Percentiles rank a stretch among this genome's conserved stretches.
Evolutionary conservation across 2,888 invertebrate species (phyloP).

Genomic region (Micropterix aruncella): DNA sequence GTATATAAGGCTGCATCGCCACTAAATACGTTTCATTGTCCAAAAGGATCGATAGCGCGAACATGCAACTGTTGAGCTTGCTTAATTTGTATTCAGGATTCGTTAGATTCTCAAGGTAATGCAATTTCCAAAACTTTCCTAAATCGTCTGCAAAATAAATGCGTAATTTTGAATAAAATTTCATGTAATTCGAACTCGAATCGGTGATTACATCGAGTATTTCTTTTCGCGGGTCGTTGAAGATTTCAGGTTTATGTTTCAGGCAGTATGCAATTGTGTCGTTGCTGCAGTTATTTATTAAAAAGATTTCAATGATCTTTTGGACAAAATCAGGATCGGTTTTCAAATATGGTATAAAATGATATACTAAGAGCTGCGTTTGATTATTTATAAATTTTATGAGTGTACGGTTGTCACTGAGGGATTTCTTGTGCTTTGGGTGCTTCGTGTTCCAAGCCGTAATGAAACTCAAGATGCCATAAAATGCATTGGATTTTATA

Average conservation of each 20-base stretch:
- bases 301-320: not conserved
- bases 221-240: not conserved
- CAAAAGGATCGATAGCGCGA: not conserved
- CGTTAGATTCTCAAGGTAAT: not conserved
- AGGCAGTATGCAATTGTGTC: not conserved
- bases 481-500: not conserved
- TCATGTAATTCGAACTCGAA: not conserved
- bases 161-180: not conserved
- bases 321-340: not conserved
- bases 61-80: not conserved
- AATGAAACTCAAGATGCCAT: not conserved
- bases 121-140: not conserved
- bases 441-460: not conserved
- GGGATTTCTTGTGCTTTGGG: not conserved
- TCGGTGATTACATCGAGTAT: not conserved
- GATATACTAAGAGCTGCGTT: not conserved
- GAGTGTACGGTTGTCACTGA: not conserved
- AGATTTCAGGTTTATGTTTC: not conserved
- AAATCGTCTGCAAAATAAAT: not conserved
- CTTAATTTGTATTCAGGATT: not conserved
- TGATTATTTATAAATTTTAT: not conserved
- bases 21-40: not conserved
- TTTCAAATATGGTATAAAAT: not conserved
- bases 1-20: not conserved
- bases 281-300: not conserved